Percentiles rank a stretch among this genome's conserved stretches.
phyloP scores from a whole-genome alignment of 2,797 vertebrate genomes.

The Miopithecus talapoin region DNA sequence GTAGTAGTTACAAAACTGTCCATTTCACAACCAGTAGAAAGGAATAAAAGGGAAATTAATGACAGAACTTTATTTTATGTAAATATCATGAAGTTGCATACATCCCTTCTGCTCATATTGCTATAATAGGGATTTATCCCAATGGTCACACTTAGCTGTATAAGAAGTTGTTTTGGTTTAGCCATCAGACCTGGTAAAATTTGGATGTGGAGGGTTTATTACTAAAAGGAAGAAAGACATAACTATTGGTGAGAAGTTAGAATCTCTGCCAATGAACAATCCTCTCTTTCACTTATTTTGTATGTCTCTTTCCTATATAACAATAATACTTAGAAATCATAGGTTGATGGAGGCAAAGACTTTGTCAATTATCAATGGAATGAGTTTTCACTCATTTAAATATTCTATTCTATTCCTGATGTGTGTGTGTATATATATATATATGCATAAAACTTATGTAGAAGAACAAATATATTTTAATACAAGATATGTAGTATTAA shows the following conservation, averaged over 20 bases:
- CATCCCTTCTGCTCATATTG: neutral
- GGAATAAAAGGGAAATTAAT: neutral
- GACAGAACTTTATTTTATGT: neutral
- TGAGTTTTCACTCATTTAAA: neutral
- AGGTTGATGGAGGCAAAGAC: neutral
- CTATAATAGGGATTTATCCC: neutral
- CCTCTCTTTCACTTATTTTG: neutral
- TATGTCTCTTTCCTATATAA: neutral
- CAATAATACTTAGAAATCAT: neutral
- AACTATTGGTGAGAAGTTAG: neutral
- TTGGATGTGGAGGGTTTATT: neutral
- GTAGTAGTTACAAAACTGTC: neutral
- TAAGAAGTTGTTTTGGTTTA: neutral
- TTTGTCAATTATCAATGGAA: neutral
- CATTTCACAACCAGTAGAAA: neutral
- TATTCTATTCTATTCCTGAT: neutral
- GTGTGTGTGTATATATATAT: neutral
- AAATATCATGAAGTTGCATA: neutral
- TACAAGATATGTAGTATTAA: neutral
- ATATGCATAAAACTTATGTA: neutral
- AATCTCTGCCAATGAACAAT: neutral
- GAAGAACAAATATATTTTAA: neutral
- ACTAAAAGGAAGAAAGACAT: neutral
- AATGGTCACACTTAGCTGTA: neutral
- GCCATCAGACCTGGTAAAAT: neutral